Evolutionary conservation across 2,797 vertebrate genomes (phyloP), one percentile per base, ranked within the genome.

Genomic region (Bradypodion pumilum): DNA sequence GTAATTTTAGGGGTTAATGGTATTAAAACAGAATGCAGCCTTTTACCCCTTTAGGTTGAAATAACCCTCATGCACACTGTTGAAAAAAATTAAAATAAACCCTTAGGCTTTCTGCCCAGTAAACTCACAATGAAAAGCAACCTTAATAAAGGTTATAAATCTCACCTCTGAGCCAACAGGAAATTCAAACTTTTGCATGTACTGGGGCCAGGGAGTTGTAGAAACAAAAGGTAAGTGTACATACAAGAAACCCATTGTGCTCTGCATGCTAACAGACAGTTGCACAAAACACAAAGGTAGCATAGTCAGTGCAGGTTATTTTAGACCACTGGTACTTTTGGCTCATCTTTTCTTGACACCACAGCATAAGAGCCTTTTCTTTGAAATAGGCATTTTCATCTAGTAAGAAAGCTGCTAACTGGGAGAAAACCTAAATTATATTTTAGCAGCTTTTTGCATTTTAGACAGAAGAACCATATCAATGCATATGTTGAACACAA

Each of bases 141-240:
- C 92, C 91, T 95, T 95, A 95, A 96, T 95, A 96, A 95, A 96
- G 86, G 94, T 94, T 96, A 96, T 95, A 95, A 96, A 95, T 95
- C 94, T 95, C 94, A 94, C 95, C 93, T 95, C 94, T 85, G 94
- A 94, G 94, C 95, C 95, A 95, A 96, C 95, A 96, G 95, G 95
- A 96, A 96, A 96, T 96, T 96, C 95, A 94, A 94, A 94, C 91
- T 91, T 94, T 92, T 91, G 94, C 92, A 91, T 94, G 91, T 93
- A 92, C 92, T 91, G 89, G 89, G 94, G 90, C 89, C 93, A 94
- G 92, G 90, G 90, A 93, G 85, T 90, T 94, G 89, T 92, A 91
- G 91, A 94, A 94, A 95, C 92, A 94, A 95, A 94, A 95, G 89
- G 89, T 92, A 93, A 93, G 94, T 49, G 62, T 87, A 74, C 79